Conservation (phyloP, 2,113 vertebrate species). For the Aramus guarauna region DNA sequence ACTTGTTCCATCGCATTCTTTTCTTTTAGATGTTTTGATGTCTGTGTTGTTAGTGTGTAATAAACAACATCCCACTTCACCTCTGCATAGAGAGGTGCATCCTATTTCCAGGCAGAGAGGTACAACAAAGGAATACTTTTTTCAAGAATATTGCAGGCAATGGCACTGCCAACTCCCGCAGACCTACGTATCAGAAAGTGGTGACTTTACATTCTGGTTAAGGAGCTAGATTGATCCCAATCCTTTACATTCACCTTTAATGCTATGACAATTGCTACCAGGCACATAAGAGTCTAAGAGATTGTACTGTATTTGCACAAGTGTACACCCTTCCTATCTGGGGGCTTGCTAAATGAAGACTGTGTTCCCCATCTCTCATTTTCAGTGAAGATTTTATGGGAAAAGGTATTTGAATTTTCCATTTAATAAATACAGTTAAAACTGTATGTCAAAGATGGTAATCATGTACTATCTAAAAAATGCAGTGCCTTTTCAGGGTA, state of each 20-base stretch:
- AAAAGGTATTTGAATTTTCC: neutral
- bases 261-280: neutral
- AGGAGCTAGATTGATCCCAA: neutral
- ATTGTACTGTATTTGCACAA: neutral
- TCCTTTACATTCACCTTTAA: neutral
- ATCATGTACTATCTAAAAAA: neutral
- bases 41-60: neutral
- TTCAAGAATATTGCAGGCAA: neutral
- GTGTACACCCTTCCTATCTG: neutral
- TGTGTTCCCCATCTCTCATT: neutral
- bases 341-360: neutral
- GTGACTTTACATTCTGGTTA: neutral
- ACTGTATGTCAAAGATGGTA: neutral
- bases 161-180: neutral
- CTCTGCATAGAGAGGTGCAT: neutral
- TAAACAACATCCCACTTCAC: neutral
- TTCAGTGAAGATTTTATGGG: neutral
- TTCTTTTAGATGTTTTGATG: neutral
- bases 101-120: neutral
- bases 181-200: rapidly evolving
- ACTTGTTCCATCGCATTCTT: neutral
- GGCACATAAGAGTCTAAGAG: neutral
- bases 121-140: neutral
- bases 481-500: neutral
- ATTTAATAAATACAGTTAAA: neutral